Evolutionary conservation across 2,797 vertebrate genomes (phyloP), one percentile per base, ranked within the genome.

Genomic region (Neosilurus mollespiculum): DNA sequence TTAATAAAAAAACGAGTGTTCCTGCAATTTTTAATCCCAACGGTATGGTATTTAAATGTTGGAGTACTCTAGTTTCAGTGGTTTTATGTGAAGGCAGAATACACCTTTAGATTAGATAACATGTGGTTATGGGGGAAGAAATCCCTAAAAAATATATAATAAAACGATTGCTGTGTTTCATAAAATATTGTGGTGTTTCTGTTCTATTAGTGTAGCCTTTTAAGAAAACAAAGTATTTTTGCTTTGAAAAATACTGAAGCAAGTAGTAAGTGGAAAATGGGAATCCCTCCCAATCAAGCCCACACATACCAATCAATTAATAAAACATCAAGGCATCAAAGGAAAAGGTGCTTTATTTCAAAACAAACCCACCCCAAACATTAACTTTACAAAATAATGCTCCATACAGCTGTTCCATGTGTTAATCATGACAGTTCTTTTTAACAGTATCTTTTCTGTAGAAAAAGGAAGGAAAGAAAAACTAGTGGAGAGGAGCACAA

Each of bases 271-370:
- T 12, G 9, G 2, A 4, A 56, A 16, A 20, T 58, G 15, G 12
- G 16, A 73, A 12, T 34, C 9, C 16, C 4, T 12, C 71, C 8
- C 9, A 26, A 1, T 3, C 69, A 26, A 72, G 6, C n/a, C 53
- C 24, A 58, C 16, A 7, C 26, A 34, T 66, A 30, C 16, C 16
- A 61, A 12, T n/a, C 18, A 53, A 83, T 24, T 34, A 59, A 51
- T 43, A 83, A 86, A 83, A 77, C 51, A 67, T 51, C 56, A 61
- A 69, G 59, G 81, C 51, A 22, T 92, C 91, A 92, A 92, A 92
- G 92, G 92, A 94, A 93, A 94, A 95, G 92, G 94, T 95, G 94
- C 94, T 95, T 95, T 95, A 95, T 95, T 89, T 94, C 84, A 92
- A 89, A 89, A 93, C 91, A 90, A 92, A 92, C 26, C 89, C 89